phyloP scores from a whole-genome alignment of 2,797 vertebrate species.

The Nannoperca obscura region DNA sequence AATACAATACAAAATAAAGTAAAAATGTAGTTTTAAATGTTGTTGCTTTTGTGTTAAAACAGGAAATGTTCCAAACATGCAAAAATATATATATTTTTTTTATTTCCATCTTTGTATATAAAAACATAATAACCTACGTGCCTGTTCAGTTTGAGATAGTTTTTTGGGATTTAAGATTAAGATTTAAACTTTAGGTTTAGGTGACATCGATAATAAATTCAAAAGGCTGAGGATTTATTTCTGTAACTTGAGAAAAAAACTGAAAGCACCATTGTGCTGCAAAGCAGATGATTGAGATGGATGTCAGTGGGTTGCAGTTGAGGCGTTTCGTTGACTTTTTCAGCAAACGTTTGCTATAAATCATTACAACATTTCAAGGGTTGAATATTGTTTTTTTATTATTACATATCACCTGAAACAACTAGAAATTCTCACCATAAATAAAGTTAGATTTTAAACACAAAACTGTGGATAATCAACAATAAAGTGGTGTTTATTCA shows the following conservation, averaged over 20 bases:
- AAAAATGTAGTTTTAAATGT: neutral
- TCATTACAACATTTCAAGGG: no score
- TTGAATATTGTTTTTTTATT: no score
- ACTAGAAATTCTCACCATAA: no score
- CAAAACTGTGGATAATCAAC: neutral
- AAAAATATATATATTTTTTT: neutral
- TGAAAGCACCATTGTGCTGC: neutral
- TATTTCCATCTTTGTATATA: neutral
- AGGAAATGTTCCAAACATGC: no score
- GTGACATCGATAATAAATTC: neutral
- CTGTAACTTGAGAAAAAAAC: neutral
- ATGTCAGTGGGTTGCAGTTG: neutral
- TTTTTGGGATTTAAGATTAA: no score
- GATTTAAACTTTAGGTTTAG: no score
- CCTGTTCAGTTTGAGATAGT: neutral
- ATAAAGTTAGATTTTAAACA: neutral
- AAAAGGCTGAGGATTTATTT: neutral
- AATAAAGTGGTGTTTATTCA: neutral
- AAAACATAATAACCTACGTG: neutral
- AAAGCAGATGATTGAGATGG: neutral
- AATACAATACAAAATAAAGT: neutral
- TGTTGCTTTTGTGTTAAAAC: neutral
- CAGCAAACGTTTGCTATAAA: neutral
- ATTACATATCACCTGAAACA: neutral
- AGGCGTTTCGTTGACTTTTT: neutral